phyloP scores from a whole-genome alignment of 2,888 invertebrate genomes.

The Eledona agricola region DNA sequence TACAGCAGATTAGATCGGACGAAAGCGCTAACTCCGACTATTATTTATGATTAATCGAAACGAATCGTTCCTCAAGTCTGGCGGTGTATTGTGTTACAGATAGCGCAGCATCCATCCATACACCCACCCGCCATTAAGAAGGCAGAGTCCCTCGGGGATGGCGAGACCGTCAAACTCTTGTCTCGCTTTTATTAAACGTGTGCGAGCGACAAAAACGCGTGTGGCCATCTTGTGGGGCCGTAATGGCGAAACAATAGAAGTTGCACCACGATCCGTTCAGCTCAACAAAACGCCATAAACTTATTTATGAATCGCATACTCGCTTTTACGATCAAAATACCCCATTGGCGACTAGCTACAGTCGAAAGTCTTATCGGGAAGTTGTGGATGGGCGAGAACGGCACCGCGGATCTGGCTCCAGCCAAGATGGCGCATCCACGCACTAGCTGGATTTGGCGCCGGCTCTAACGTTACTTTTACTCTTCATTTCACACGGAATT shows the following conservation, averaged over 20 bases:
- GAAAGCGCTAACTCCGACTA: constrained; percentile 2
- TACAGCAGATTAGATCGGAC: constrained; percentile 3
- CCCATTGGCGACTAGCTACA: constrained; percentile 11
- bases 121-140: constrained; percentile 21
- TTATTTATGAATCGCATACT: constrained; percentile 35
- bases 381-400: constrained; percentile 12
- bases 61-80: constrained; percentile 20
- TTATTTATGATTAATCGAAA: not conserved
- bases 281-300: constrained; percentile 31
- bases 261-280: constrained; percentile 25
- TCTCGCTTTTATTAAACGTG: constrained; percentile 13
- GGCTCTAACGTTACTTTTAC: no score
- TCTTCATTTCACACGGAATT: no score
- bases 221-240: constrained; percentile 34
- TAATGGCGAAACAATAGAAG: constrained; percentile 30
- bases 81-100: constrained; percentile 20
- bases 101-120: no score
- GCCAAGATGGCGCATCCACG: no score
- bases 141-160: constrained; percentile 9
- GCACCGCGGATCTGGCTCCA: no score
- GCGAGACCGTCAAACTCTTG: constrained; percentile 7
- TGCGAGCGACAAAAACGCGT: constrained; percentile 28
- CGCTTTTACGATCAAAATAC: constrained; percentile 33
- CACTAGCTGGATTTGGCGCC: no score
- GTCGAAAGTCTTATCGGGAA: constrained; percentile 10